Evolutionary conservation across 92 coral and sea anemone species (phyloP).

Genomic region (Porites lobata): DNA sequence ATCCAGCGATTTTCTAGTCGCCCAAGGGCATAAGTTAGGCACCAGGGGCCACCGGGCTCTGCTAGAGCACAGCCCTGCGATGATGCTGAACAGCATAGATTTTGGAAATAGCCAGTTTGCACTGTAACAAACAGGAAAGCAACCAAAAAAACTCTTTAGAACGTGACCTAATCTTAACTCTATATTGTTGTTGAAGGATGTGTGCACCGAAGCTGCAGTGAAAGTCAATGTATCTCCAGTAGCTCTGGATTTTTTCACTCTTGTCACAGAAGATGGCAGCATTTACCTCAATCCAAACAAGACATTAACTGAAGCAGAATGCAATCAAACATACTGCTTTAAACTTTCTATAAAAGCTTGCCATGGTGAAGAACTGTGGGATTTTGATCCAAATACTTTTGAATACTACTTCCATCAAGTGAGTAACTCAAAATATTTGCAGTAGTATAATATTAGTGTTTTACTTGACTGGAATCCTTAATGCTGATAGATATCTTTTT

Average conservation of each 20-base stretch:
- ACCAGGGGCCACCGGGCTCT: too few species aligned
- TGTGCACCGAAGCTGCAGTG: constrained; percentile 83
- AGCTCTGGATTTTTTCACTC: constrained; percentile 87
- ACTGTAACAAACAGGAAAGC: too few species aligned
- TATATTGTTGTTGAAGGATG: constrained; percentile 67
- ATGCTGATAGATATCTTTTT: too few species aligned
- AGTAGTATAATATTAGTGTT: too few species aligned
- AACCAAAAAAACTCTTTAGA: too few species aligned
- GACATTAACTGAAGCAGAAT: constrained; percentile 71
- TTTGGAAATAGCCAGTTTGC: too few species aligned
- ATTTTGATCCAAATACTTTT: constrained; percentile 51
- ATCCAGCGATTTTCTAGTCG: too few species aligned
- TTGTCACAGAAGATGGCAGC: constrained; percentile 81
- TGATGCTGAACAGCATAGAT: too few species aligned
- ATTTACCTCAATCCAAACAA: constrained; percentile 80
- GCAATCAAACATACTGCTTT: constrained; percentile 73
- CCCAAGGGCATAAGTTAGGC: too few species aligned
- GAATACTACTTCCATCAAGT: constrained; percentile 93
- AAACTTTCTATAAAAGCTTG: constrained; percentile 86
- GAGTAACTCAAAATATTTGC: neutral
- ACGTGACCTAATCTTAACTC: neutral
- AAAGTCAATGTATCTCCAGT: constrained; percentile 73
- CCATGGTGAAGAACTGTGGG: constrained; percentile 77
- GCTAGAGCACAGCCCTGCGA: too few species aligned
- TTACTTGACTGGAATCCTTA: too few species aligned